Conservation (phyloP, 2,888 invertebrate species). For the Volucella bombylans region DNA sequence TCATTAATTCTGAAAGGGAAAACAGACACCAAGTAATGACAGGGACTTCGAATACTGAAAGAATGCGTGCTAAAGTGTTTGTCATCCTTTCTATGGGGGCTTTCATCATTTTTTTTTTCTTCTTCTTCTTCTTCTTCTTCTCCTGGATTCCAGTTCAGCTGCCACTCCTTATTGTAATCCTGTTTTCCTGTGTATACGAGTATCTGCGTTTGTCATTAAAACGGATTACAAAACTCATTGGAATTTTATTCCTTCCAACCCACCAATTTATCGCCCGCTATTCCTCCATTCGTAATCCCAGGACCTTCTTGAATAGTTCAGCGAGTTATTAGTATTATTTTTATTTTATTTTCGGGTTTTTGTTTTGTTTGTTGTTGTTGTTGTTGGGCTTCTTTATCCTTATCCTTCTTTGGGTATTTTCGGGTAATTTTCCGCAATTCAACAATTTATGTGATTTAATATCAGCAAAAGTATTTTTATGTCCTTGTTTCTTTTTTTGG, state of each 20-base stretch:
- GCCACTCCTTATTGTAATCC: constrained; percentile 42
- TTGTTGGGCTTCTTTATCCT: background rate
- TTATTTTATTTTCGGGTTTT: background rate
- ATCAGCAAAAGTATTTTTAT: constrained; percentile 63
- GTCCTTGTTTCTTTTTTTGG: constrained; percentile 30
- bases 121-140: constrained; percentile 14
- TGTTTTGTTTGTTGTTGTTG: background rate
- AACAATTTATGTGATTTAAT: constrained; percentile 68
- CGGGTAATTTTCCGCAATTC: constrained; percentile 54
- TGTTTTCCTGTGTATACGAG: constrained; percentile 36
- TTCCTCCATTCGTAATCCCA: background rate
- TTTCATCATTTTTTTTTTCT: constrained; percentile 34
- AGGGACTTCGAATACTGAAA: constrained; percentile 8
- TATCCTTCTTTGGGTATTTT: constrained; percentile 22
- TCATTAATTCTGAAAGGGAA: constrained; percentile 72
- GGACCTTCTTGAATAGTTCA: constrained; percentile 46
- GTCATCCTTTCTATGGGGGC: constrained; percentile 46
- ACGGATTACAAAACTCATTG: constrained; percentile 52
- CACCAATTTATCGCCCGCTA: background rate
- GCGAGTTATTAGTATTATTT: constrained; percentile 43
- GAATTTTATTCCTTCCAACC: constrained; percentile 31
- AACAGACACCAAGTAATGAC: constrained; percentile 55
- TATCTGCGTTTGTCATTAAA: constrained; percentile 66
- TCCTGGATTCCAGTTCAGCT: constrained; percentile 9
- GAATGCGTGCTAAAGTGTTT: constrained; percentile 72